A percentile compares a stretch with the other conserved stretches of the same genome.
Conservation (phyloP, 2,888 invertebrate species). For the Calameuta pallipes region DNA sequence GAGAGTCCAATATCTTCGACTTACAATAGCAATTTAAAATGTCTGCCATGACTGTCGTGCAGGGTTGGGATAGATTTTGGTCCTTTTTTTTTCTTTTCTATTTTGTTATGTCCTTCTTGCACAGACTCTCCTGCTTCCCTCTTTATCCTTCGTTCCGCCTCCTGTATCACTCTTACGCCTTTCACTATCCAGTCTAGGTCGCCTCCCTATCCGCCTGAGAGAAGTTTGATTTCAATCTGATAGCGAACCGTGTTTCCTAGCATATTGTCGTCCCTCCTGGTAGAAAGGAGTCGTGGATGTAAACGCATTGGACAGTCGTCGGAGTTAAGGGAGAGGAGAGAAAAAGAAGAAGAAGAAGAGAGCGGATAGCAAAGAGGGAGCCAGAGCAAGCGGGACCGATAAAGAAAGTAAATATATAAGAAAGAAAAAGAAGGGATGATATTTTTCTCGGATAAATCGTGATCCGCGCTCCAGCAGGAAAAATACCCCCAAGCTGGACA, state of each 20-base stretch:
- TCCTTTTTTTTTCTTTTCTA: not conserved
- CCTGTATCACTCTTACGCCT: not conserved
- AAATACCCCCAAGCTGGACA: not conserved
- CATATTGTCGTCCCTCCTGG: slow-evolving; percentile 17
- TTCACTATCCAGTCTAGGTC: not conserved
- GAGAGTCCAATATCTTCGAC: slow-evolving; percentile 20
- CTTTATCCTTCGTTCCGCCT: not conserved
- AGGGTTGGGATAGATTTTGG: slow-evolving; percentile 9
- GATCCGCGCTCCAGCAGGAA: not conserved
- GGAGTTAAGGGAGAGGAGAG: not conserved
- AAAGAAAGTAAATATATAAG: not conserved
- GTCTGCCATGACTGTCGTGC: slow-evolving; percentile 18
- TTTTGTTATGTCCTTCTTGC: not conserved
- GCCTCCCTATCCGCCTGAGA: slow-evolving; percentile 8
- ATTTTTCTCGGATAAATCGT: not conserved
- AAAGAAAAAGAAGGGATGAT: not conserved
- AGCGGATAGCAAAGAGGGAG: not conserved
- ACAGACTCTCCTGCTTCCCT: not conserved
- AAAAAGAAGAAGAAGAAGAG: not conserved
- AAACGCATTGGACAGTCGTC: slow-evolving; percentile 3
- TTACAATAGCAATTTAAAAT: slow-evolving; percentile 23
- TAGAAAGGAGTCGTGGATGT: slow-evolving; percentile 11
- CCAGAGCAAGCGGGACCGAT: not conserved
- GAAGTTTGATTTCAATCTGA: slow-evolving; percentile 20
- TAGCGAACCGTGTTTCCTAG: slow-evolving; percentile 16